Conservation (phyloP, 2,113 vertebrate species). For the Melanocharis versteri region DNA sequence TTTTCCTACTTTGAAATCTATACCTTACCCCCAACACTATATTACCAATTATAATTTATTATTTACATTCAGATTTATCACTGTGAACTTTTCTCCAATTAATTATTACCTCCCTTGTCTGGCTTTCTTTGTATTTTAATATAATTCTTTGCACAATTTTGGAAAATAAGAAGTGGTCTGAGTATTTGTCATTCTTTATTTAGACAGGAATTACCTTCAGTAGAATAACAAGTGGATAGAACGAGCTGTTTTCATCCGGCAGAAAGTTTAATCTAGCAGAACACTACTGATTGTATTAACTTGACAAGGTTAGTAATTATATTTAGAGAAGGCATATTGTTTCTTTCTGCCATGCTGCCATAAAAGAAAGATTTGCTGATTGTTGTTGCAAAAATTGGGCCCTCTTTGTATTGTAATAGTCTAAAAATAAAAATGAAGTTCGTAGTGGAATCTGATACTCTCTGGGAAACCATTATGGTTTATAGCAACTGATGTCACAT, state of each 20-base stretch:
- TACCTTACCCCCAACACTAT: not conserved
- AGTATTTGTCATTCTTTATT: constrained; percentile 2
- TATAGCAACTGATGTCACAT: constrained; percentile 19
- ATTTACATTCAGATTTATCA: not conserved
- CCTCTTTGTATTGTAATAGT: not conserved
- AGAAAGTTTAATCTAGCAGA: not conserved
- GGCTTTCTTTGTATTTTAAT: not conserved
- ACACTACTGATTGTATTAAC: constrained; percentile 26
- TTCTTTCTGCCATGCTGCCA: not conserved
- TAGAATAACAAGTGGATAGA: constrained; percentile 9
- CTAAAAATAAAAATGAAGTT: constrained; percentile 19
- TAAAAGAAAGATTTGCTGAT: constrained; percentile 28
- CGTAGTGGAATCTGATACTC: constrained; percentile 11
- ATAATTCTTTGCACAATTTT: not conserved
- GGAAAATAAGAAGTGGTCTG: not conserved
- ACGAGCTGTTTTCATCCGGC: constrained; percentile 5
- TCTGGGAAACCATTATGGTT: not conserved
- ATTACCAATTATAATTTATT: not conserved
- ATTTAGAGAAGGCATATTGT: constrained; percentile 9
- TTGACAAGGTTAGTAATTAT: constrained; percentile 46
- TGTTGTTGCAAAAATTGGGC: not conserved
- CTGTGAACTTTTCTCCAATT: not conserved
- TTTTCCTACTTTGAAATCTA: not conserved
- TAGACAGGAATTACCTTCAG: constrained; percentile 4
- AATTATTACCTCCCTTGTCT: not conserved